Evolutionary conservation across 2,113 vertebrate genomes (phyloP), one percentile per base, ranked within the genome.

Genomic region (Podarcis muralis): DNA sequence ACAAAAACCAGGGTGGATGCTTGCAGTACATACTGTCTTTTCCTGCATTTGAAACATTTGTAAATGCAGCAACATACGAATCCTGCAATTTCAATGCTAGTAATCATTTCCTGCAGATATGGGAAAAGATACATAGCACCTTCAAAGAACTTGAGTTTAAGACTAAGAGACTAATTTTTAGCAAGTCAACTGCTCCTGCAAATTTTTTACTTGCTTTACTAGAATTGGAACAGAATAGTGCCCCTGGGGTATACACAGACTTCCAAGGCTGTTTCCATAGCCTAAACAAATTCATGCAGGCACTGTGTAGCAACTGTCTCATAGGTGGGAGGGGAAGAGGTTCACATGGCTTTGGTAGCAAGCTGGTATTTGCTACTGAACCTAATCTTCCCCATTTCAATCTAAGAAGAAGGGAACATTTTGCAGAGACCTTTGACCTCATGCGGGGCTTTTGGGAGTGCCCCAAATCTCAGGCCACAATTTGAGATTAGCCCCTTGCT

Each of bases 61-160:
- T 62, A 81, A 91, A 94, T 89, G 91, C 22, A 92, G 88, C 40
- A 0, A 1, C 77, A 48, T 2, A 66, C 0, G 90, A 88, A 27
- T 37, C 3, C 12, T 74, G n/a, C 6, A 32, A 13, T 57, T 20
- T 2, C 32, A 66, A 65, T 12, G 6, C 57, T 30, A 43, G 37
- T 71, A 66, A 71, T 57, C 59, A 62, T 76, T 75, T 76, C 23
- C 8, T 59, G 62, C 1, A 2, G 53, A 48, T 48, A 22, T 69
- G 15, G 37, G n/a, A 71, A 43, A 83, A 65, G 27, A 68, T 68
- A 68, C 65, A 43, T 43, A 43, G 66, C 3, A 9, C 18, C 27
- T 9, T 43, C 16, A n/a, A 18, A 23, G 12, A 18, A 23, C 35
- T 69, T 68, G 68, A 27, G 13, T 59, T 75, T 6, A 85, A 85